Conservation (phyloP, 2,113 vertebrate species). For the Plectropomus leopardus region DNA sequence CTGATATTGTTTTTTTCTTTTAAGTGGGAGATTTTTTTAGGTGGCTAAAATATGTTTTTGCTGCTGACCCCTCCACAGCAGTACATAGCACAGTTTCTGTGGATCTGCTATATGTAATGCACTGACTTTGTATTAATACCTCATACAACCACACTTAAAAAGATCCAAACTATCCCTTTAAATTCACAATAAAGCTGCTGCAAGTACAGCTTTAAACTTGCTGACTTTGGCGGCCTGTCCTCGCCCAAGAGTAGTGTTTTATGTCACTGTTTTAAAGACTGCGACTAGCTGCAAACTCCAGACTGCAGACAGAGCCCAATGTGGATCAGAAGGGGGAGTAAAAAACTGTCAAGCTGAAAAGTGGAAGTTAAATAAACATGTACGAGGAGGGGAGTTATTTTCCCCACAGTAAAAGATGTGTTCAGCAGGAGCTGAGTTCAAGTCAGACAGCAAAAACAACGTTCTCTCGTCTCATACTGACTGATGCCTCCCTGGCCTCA, state of each 20-base stretch:
- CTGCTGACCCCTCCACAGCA: too few species aligned
- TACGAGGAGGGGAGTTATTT: not conserved
- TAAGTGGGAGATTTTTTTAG: too few species aligned
- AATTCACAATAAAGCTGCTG: not conserved
- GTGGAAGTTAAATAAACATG: constrained; percentile 2
- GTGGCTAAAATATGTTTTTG: too few species aligned
- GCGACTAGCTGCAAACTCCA: not conserved
- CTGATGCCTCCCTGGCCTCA: not conserved
- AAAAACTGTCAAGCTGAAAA: constrained; percentile 18
- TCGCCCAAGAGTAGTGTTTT: not conserved
- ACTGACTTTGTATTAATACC: too few species aligned
- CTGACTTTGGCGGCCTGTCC: constrained; percentile 3
- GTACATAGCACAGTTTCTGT: too few species aligned
- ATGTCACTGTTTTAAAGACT: not conserved
- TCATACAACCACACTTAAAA: too few species aligned
- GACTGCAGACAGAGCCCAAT: not conserved
- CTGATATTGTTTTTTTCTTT: too few species aligned
- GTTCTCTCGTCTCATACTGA: not conserved
- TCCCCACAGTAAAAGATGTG: not conserved
- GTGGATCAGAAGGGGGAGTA: constrained; percentile 9
- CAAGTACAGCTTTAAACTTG: not conserved
- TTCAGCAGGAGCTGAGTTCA: constrained; percentile 18
- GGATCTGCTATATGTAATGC: too few species aligned
- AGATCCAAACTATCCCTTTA: too few species aligned
- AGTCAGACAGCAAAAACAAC: constrained; percentile 4